Evolutionary conservation across 2,113 vertebrate species (phyloP).

Genomic region (Orcinus orca): DNA sequence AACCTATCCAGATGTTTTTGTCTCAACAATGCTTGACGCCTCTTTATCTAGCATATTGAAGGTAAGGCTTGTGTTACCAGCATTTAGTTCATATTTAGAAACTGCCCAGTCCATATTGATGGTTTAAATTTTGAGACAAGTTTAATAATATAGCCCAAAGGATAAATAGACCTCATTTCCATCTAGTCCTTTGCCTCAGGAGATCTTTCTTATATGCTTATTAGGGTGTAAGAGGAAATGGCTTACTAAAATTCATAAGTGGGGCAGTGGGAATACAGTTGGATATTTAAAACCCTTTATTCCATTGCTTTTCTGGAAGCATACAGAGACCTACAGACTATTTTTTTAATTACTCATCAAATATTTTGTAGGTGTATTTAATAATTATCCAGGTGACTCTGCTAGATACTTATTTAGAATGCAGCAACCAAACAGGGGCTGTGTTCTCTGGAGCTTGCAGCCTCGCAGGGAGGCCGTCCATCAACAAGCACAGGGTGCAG

Average conservation of each 20-base stretch:
- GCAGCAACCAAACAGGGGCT: background rate
- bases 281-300: background rate
- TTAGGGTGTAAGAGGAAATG: background rate
- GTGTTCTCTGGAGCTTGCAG: background rate
- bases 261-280: background rate
- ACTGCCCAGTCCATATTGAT: background rate
- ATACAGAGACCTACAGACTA: background rate
- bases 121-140: background rate
- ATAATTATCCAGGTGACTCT: background rate
- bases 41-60: background rate
- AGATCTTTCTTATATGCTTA: background rate
- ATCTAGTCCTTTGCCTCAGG: background rate
- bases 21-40: rapidly evolving
- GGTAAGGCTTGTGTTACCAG: background rate
- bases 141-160: background rate
- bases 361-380: background rate
- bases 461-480: background rate
- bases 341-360: background rate
- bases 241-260: background rate
- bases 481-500: background rate
- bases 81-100: background rate
- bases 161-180: background rate
- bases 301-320: background rate
- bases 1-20: background rate
- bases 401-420: background rate